Conservation (phyloP, 2,113 vertebrate genomes). For the Probosciger aterrimus region DNA sequence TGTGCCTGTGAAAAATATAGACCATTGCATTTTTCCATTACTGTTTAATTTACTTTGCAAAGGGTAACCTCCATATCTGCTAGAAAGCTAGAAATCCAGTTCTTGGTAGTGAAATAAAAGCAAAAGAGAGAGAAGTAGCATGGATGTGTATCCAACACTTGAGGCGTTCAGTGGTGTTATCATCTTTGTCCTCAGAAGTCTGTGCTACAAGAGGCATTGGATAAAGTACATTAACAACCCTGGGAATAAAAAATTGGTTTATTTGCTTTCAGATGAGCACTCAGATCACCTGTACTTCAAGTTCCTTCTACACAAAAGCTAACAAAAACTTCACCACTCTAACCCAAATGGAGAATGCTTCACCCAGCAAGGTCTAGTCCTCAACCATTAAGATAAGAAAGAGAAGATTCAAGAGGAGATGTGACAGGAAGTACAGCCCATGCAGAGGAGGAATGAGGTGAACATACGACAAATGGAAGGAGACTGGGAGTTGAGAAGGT, state of each 20-base stretch:
- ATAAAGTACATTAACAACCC: neutral
- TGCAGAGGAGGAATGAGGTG: neutral
- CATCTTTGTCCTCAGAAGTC: neutral
- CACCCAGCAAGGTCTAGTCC: neutral
- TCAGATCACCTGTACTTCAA: neutral
- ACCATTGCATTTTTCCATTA: neutral
- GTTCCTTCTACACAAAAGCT: neutral
- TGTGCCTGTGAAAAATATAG: neutral
- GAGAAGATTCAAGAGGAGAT: neutral
- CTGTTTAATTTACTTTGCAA: neutral
- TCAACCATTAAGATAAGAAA: neutral
- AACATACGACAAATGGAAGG: neutral
- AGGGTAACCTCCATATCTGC: neutral
- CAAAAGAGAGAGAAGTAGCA: neutral
- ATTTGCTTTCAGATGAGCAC: neutral
- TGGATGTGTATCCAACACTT: neutral
- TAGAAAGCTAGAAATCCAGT: neutral
- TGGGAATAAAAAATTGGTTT: fast-evolving
- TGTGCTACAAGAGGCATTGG: neutral
- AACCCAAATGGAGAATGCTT: neutral
- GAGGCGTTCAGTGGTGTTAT: neutral
- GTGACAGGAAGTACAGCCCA: neutral
- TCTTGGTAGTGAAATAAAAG: neutral
- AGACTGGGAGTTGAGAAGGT: neutral
- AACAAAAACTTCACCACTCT: neutral